A percentile compares a stretch with the other conserved stretches of the same genome.
These are phyloP conservation scores for Papilio machaon DNA, from an alignment of 1,140 invertebrate genomes.

Conservation along the genomic window DNA sequence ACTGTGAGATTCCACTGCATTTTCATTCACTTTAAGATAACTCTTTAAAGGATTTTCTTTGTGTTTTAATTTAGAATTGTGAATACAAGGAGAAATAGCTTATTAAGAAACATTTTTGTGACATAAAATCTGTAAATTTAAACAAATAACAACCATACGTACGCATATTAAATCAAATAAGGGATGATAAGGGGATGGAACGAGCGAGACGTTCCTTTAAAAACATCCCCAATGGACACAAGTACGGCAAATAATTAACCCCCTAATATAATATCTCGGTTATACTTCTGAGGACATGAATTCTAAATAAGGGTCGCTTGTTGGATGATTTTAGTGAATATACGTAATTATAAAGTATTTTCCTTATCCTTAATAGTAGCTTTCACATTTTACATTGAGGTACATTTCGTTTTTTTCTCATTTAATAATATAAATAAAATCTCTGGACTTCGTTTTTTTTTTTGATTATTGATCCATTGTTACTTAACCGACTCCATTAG, in stretches of 20 bases:
- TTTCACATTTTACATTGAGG: not conserved
- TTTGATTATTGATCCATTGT: too few relatives aligned
- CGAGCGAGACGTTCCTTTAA: slow-evolving; percentile 36
- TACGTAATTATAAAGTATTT: not conserved
- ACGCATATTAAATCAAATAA: slow-evolving; percentile 30
- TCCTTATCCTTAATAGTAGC: not conserved
- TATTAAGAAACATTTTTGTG: not conserved
- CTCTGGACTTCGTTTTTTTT: too few relatives aligned
- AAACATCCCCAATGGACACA: slow-evolving; percentile 43
- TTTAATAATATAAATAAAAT: too few relatives aligned
- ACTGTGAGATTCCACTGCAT: too few relatives aligned
- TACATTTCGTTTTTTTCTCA: not conserved
- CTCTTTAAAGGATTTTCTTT: too few relatives aligned
- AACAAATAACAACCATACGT: not conserved
- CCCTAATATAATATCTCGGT: slow-evolving; percentile 49
- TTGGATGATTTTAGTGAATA: slow-evolving; percentile 19
- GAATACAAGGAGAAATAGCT: too few relatives aligned
- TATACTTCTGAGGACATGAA: slow-evolving; percentile 32
- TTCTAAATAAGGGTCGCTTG: slow-evolving; percentile 34
- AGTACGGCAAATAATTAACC: slow-evolving; percentile 50
- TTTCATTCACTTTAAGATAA: not conserved
- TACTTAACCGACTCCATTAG: too few relatives aligned
- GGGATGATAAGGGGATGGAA: slow-evolving; percentile 27
- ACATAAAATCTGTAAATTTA: slow-evolving; percentile 5
- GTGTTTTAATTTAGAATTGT: too few relatives aligned